Base-by-base conservation (phyloP, 2,797 vertebrate genomes). In the Myripristis murdjan region DNA sequence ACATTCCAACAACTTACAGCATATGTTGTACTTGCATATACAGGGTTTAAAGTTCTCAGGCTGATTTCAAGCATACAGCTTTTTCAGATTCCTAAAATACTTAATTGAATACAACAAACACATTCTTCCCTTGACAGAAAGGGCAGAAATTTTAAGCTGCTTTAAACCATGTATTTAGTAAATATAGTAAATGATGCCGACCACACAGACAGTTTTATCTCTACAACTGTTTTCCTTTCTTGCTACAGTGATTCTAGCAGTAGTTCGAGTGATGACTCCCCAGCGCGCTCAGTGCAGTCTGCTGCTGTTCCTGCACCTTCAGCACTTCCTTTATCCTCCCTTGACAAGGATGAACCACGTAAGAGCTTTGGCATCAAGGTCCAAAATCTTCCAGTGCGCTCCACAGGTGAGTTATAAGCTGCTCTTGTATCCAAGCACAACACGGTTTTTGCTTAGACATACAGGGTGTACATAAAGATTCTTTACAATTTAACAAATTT, bases 361-460 rank as follows among this genome's bases (percentile, higher is more conserved):
- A 99, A 98, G 93, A 99, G 98, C 88, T 99, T 99, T 87, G 98
- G 98, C 85, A 99, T 99, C 90, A 99, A 99, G 91, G 98, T 99
- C 87, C 98, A 99, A 88, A 99, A 99, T 93, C 97, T 99, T 89
- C 98, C 98, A 76, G 97, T 99, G 66, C 97, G 98, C 81, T 99
- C 98, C 57, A 99, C 98, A 96, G 98, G 98, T 99, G 87, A 89
- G 89, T 82, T 16, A 62, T 28, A 20, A 41, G 43, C 26, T 15
- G 26, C 24, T 58, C 1, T 24, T 5, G 8, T 37, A 37, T 61
- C 43, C 18, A 9, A 28, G 8, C 8, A 24, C 65, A 31, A 47
- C 14, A 2, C 51, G 11, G 5, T 10, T 75, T 65, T 33, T 31
- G 28, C 1, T 1, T 6, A 31, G 28, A 31, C 5, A 31, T 31